These are phyloP conservation scores for Danio aesculapii DNA, from an alignment of 2,797 vertebrate genomes.

Conservation along the genomic window DNA sequence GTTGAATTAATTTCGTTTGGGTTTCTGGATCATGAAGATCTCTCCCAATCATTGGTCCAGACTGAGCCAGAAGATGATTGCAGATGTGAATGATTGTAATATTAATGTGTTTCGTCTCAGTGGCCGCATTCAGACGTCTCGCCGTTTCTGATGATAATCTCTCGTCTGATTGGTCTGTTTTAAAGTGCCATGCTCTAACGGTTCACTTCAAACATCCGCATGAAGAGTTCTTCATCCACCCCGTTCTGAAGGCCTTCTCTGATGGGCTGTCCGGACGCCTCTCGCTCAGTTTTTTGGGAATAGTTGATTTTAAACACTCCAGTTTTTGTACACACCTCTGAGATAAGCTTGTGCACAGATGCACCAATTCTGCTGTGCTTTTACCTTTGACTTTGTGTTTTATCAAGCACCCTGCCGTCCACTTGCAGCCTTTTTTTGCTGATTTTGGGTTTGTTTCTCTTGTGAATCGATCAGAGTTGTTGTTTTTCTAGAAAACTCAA, in stretches of 20 bases:
- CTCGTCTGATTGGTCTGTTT: slow-evolving; percentile 8
- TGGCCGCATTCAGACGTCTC: not conserved
- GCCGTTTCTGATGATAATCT: not conserved
- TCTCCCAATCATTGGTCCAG: not conserved
- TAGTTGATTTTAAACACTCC: not conserved
- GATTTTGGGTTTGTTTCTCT: not conserved
- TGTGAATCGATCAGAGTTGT: no score
- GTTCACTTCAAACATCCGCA: slow-evolving; percentile 21
- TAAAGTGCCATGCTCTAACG: slow-evolving; percentile 33
- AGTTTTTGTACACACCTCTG: not conserved
- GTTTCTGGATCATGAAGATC: not conserved
- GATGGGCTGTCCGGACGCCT: not conserved
- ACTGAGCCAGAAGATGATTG: not conserved
- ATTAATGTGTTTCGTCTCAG: not conserved
- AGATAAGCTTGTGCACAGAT: not conserved
- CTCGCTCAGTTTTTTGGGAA: not conserved
- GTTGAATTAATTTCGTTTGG: not conserved
- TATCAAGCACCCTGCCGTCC: not conserved
- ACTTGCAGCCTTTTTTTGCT: not conserved
- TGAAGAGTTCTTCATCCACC: slow-evolving; percentile 13
- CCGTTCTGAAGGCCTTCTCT: slow-evolving; percentile 69
- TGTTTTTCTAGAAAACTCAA: no score
- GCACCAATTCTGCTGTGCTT: not conserved
- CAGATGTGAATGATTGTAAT: no score
- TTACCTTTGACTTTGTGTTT: not conserved